phyloP scores from a whole-genome alignment of 1,140 invertebrate species.

The Drosophila burlai region DNA sequence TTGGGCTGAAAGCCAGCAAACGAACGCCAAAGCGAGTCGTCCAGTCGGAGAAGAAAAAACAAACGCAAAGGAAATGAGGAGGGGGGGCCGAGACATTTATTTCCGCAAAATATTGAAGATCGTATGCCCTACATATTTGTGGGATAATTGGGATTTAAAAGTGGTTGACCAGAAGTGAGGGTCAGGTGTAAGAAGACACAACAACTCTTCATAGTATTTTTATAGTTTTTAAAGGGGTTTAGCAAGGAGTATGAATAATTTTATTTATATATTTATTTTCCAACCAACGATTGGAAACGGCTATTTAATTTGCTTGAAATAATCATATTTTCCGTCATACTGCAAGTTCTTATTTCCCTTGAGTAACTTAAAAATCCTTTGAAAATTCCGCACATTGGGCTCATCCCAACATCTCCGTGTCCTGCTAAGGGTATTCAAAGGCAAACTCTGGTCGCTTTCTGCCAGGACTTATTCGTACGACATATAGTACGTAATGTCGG shows the following conservation, averaged over 20 bases:
- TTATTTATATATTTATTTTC: too few relatives aligned
- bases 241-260: too few relatives aligned
- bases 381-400: background rate
- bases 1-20: constrained; percentile 74
- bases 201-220: background rate
- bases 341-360: background rate
- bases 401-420: background rate
- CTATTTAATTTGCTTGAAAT: too few relatives aligned
- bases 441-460: constrained; percentile 10
- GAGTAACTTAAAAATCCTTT: background rate
- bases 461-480: constrained; percentile 9
- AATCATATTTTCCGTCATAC: too few relatives aligned
- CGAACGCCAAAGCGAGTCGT: constrained; percentile 32
- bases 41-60: constrained; percentile 23
- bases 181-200: background rate
- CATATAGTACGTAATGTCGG: background rate
- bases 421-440: constrained; percentile 25
- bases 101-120: constrained; percentile 35
- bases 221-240: background rate
- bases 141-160: background rate
- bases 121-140: constrained; percentile 42
- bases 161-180: background rate
- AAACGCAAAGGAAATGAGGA: constrained; percentile 23
- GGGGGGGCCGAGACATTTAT: constrained; percentile 3
- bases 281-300: too few relatives aligned